These are phyloP conservation scores for Trichogramma evanescens DNA, from an alignment of 2,888 invertebrate species.

Conservation along the genomic window DNA sequence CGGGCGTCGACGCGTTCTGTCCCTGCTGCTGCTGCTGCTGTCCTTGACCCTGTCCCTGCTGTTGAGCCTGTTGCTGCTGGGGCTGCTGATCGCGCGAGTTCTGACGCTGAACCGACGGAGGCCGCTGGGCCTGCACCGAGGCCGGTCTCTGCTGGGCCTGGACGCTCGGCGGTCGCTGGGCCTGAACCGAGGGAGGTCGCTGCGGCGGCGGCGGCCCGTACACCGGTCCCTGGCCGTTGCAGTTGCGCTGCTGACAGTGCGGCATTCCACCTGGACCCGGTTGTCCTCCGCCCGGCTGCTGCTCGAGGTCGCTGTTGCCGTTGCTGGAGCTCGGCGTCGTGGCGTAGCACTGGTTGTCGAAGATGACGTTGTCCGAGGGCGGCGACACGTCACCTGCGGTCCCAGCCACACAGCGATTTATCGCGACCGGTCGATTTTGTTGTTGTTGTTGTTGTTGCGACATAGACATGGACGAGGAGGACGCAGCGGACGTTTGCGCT, in stretches of 20 bases:
- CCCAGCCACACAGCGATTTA: conserved; percentile 29
- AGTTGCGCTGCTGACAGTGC: conserved; percentile 55
- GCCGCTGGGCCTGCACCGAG: neutral
- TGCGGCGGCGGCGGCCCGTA: neutral
- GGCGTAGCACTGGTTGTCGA: conserved; percentile 92
- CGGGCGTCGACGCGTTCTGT: conserved; percentile 56
- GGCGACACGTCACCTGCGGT: conserved; percentile 63
- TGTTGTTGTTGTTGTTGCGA: no score
- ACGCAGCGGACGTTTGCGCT: no score
- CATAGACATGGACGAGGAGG: conserved; percentile 38
- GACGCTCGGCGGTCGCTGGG: conserved; percentile 4
- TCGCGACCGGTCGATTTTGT: conserved; percentile 47
- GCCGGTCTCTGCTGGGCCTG: neutral
- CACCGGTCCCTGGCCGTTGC: neutral
- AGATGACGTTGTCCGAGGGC: conserved; percentile 87
- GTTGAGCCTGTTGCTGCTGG: conserved; percentile 15
- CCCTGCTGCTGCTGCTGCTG: conserved; percentile 28
- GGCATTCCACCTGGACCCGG: conserved; percentile 1
- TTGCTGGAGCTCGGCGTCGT: conserved; percentile 91
- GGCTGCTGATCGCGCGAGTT: neutral
- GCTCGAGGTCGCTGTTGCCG: conserved; percentile 83
- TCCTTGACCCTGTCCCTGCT: conserved; percentile 15
- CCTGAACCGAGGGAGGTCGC: neutral
- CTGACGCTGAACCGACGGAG: neutral
- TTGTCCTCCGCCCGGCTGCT: conserved; percentile 58